Base-by-base conservation (phyloP, 2,888 invertebrate genomes). In the Mechanitis mazaeus region DNA sequence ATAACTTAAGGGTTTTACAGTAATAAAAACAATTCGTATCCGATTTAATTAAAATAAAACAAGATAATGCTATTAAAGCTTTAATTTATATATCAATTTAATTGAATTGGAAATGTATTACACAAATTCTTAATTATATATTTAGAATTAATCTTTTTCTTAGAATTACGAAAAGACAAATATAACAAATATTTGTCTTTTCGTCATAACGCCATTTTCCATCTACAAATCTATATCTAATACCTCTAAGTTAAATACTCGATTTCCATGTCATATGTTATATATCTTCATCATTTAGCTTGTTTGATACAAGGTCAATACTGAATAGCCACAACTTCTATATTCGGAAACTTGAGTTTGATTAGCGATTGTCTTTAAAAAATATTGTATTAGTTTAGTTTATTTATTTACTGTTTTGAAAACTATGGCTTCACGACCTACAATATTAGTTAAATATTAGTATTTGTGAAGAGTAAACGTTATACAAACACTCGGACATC, bases 291-390 rank as follows among this genome's bases (percentile, higher is more conserved):
- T n/a, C 47, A 47, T 47, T 35, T 35, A 69, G 63, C 71, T 68
- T 71, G 70, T 64, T 67, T 53, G 58, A 63, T 42, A 62, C 75
- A 79, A 82, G 80, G 80, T 77, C 77, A 70, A 62, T 71, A 71
- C 67, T 73, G 75, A 77, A 75, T 66, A 72, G 70, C 58, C 64
- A 69, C 60, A 64, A 70, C 71, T 68, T 73, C 81, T 79, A 65
- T 76, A 81, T 73, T 66, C 65, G 78, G 82, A 71, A 79, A 74
- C 76, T 78, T 76, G 72, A 59, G 63, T 67, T 59, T 54, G 42
- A 9, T 61, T 56, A 60, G 57, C 64, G 61, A 67, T 61, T 57
- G 54, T 50, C 54, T 57, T 54, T 63, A 4, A 38, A 54, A 58
- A 45, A 9, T 42, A 3, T 42, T 42, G 9, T 9, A 42, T 42